Percentiles rank a stretch among this genome's conserved stretches.
These are phyloP conservation scores for Merops nubicus DNA, from an alignment of 2,113 vertebrate genomes.

Conservation along the genomic window DNA sequence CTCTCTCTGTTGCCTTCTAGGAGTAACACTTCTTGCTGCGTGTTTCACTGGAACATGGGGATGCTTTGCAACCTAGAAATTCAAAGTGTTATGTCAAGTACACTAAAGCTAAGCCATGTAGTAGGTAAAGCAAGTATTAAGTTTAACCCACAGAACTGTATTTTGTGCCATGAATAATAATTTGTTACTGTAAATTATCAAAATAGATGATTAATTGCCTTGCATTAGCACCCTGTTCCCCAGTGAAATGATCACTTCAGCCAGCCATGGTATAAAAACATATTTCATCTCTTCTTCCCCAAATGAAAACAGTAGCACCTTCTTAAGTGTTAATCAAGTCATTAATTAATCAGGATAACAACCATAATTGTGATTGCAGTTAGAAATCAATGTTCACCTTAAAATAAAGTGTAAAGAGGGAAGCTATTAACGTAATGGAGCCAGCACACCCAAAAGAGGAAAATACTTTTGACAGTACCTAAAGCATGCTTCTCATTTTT, in stretches of 20 bases:
- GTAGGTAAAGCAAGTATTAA: background rate
- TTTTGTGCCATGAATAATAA: background rate
- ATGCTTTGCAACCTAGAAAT: background rate
- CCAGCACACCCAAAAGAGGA: slow-evolving; percentile 19
- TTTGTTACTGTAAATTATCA: background rate
- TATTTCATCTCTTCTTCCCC: slow-evolving; percentile 29
- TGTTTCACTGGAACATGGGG: background rate
- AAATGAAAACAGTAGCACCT: slow-evolving; percentile 34
- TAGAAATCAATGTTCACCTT: slow-evolving; percentile 76
- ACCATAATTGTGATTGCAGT: slow-evolving; percentile 75
- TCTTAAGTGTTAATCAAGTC: slow-evolving; percentile 68
- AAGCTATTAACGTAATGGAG: slow-evolving; percentile 71
- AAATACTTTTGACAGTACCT: slow-evolving; percentile 42
- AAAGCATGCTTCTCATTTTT: background rate
- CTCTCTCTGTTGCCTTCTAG: background rate
- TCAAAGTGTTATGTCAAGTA: background rate
- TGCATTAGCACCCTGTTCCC: slow-evolving; percentile 22
- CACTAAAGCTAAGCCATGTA: background rate
- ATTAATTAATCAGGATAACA: slow-evolving; percentile 70
- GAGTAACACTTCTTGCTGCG: background rate
- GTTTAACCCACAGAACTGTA: background rate
- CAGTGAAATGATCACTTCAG: slow-evolving; percentile 24
- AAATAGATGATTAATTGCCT: slow-evolving; percentile 44
- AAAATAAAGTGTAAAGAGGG: slow-evolving; percentile 65
- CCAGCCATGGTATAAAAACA: background rate